These are phyloP conservation scores for Nematolebias whitei DNA, from an alignment of 2,113 vertebrate genomes.

Conservation along the genomic window DNA sequence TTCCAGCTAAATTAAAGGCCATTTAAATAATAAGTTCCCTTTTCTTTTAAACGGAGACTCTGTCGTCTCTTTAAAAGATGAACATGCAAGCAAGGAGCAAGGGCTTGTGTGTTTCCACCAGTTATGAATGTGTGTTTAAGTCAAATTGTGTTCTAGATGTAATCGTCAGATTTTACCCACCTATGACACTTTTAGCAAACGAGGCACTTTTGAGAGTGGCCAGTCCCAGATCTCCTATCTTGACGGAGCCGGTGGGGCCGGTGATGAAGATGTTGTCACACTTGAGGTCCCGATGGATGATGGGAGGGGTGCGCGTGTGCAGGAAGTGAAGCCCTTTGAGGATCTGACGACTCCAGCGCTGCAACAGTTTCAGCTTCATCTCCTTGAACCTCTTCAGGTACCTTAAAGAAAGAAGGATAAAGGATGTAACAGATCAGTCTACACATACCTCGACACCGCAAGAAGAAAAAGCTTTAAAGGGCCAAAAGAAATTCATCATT, in stretches of 20 bases:
- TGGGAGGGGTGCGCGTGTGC: conserved; percentile 93
- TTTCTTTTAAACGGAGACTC: conserved; percentile 3
- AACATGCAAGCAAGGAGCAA: not conserved
- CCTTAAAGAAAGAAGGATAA: conserved; percentile 66
- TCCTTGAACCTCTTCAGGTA: conserved; percentile 97
- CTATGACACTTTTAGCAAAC: conserved; percentile 99
- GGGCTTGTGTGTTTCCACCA: not conserved
- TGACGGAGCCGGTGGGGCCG: conserved; percentile 93
- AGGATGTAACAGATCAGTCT: conserved; percentile 2
- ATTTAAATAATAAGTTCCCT: conserved; percentile 2
- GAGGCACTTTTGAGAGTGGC: conserved; percentile 96
- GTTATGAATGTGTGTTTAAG: not conserved
- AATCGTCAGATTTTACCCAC: conserved; percentile 62
- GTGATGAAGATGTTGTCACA: conserved; percentile 99
- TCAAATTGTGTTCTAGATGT: not conserved
- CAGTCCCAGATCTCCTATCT: conserved; percentile 95
- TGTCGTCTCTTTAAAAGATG: not conserved
- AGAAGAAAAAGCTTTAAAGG: conserved; percentile 25
- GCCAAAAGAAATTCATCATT: too few relatives aligned
- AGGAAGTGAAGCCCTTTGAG: conserved; percentile 96
- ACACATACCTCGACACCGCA: too few relatives aligned
- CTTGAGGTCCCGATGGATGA: conserved; percentile 97
- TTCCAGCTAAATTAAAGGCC: conserved; percentile 24
- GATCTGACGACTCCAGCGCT: conserved; percentile 97
- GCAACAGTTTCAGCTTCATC: conserved; percentile 96